A percentile compares a stretch with the other conserved stretches of the same genome.
These are phyloP conservation scores for Sepiola atlantica DNA, from an alignment of 2,888 invertebrate species.

Conservation along the genomic window DNA sequence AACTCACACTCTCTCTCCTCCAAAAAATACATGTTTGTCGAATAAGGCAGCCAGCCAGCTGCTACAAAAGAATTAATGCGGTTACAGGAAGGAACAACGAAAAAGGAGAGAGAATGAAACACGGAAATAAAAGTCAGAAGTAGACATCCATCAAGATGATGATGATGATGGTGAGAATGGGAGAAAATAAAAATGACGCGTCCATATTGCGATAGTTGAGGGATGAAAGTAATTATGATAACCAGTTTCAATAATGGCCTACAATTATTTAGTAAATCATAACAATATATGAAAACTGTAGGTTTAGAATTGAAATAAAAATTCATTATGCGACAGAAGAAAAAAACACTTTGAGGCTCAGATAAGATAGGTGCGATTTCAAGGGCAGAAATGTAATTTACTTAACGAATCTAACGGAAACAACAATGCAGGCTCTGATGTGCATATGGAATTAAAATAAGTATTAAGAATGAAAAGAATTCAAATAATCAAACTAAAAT, in stretches of 20 bases:
- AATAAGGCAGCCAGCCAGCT: background rate
- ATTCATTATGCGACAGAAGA: background rate
- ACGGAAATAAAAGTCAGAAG: background rate
- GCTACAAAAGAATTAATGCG: background rate
- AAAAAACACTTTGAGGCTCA: no score
- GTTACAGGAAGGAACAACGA: background rate
- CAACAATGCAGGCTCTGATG: no score
- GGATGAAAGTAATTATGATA: background rate
- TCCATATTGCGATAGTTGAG: background rate
- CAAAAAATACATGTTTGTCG: background rate
- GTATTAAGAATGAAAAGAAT: no score
- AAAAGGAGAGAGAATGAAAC: background rate
- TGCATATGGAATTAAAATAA: no score
- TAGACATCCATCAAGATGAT: background rate
- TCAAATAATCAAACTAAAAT: no score
- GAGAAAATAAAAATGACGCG: background rate
- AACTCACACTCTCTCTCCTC: background rate
- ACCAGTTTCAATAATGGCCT: background rate
- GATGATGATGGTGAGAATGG: background rate
- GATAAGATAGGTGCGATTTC: no score
- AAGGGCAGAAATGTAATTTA: no score
- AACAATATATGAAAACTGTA: background rate
- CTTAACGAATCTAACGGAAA: no score
- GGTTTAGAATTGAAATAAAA: background rate
- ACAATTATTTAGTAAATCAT: background rate